phyloP scores from a whole-genome alignment of 2,113 vertebrate genomes.

The Parotia lawesii region DNA sequence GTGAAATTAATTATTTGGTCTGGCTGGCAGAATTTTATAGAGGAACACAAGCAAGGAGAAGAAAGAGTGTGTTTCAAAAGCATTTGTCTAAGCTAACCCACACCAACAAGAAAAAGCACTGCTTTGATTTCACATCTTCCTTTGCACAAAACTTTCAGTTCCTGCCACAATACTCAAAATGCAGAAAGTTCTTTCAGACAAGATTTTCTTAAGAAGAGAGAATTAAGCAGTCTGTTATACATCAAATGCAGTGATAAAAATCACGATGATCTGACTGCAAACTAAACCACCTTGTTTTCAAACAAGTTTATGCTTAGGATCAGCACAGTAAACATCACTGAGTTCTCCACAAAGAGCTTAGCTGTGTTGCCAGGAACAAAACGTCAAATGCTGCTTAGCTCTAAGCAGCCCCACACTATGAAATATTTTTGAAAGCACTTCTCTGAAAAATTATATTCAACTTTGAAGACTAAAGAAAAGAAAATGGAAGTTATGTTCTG shows the following conservation, averaged over 20 bases:
- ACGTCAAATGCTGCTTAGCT: not conserved
- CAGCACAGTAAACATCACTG: not conserved
- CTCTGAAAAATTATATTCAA: not conserved
- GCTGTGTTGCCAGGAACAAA: not conserved
- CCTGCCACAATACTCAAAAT: not conserved
- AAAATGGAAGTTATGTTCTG: not conserved
- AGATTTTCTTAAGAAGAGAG: not conserved
- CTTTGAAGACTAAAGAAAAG: not conserved
- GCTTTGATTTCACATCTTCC: not conserved
- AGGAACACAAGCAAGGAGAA: not conserved
- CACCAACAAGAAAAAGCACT: not conserved
- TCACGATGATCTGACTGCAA: not conserved
- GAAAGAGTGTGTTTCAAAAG: not conserved
- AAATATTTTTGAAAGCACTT: not conserved
- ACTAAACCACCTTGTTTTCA: conserved; percentile 18
- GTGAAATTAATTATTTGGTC: not conserved
- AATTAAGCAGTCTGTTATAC: not conserved
- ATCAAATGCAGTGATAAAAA: not conserved
- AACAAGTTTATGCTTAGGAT: not conserved
- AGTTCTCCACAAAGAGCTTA: not conserved
- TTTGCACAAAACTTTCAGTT: not conserved
- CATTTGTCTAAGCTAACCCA: not conserved
- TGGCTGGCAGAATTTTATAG: not conserved
- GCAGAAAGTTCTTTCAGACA: not conserved
- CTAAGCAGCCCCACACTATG: not conserved